A percentile compares a stretch with the other conserved stretches of the same genome.
Evolutionary conservation across 2,888 invertebrate genomes (phyloP).

Genomic region (Salticus scenicus): DNA sequence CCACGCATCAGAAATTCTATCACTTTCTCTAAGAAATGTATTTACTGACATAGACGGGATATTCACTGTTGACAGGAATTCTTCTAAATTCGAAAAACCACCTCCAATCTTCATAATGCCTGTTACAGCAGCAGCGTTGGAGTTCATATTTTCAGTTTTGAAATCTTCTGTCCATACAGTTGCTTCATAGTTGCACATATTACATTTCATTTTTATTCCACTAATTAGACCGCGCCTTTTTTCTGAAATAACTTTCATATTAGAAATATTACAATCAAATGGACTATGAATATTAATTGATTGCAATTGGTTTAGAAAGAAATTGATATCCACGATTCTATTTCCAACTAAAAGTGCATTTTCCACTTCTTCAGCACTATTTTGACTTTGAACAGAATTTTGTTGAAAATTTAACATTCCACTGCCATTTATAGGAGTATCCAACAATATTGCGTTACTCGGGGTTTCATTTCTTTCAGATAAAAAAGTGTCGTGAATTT

Average conservation of each 20-base stretch:
- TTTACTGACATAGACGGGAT: neutral
- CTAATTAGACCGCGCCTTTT: neutral
- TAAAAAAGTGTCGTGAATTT: no score
- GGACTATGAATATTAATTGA: neutral
- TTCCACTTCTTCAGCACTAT: no score
- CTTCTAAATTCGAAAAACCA: slow-evolving; percentile 27
- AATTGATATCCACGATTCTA: neutral
- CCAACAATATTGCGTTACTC: no score
- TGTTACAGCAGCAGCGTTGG: neutral
- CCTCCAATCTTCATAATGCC: slow-evolving; percentile 13
- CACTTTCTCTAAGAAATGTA: neutral
- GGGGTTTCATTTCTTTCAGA: no score
- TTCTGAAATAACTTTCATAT: slow-evolving; percentile 1
- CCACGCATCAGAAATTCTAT: neutral
- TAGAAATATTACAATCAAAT: neutral
- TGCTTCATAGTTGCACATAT: slow-evolving; percentile 6
- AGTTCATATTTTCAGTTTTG: neutral
- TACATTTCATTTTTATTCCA: neutral
- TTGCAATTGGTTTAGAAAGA: neutral
- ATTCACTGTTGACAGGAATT: slow-evolving; percentile 1
- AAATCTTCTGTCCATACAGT: slow-evolving; percentile 2
- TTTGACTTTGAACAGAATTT: no score
- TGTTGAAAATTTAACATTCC: no score
- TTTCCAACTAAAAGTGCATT: no score
- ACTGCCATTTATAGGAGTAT: no score